Evolutionary conservation across 2,113 vertebrate genomes (phyloP), one percentile per base, ranked within the genome.

Genomic region (Campylomormyrus numenius): DNA sequence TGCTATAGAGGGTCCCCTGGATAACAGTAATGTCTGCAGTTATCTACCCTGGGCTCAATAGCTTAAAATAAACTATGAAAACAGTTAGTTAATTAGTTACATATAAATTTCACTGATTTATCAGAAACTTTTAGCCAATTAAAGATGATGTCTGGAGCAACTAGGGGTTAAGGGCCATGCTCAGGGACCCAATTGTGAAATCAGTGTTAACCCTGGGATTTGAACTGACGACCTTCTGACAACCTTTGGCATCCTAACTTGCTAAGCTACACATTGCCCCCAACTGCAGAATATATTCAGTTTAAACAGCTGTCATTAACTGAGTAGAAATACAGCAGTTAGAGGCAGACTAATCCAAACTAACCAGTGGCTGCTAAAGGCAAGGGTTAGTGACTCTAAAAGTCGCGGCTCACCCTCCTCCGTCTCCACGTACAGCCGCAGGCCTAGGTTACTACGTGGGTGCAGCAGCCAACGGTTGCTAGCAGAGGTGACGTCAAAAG

Each of bases 401-500:
- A 45, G 8, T 8, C 17, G 1, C 31, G 5, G 13, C 92, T 77
- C 92, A 99, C 98, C 98, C 0, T 98, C 97, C 0, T 97, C 97
- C 0, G 96, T 97, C 94, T 99, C 98, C 93, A 99, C 98, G 0
- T 96, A 99, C 39, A 99, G 97, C 1, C 98, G 95, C 87, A 99
- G 96, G 89, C 97, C 97, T 94, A 98, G 95, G 94, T 96, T 97
- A 95, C 96, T 94, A 92, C 96, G 97, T 1, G 94, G 95, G 74
- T 95, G 96, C 89, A 96, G 92, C 1, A 98, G 93, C 98, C 98
- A 98, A 94, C 95, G 97, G 94, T 94, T 97, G 92, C 98, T 97
- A 93, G 98, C 98, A 0, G 97, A 95, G 0, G 98, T 98, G 93
- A 99, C 95, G 0, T 99, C 98, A 13, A 99, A 97, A 88, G 97